Evolutionary conservation across 2,797 vertebrate species (phyloP), one percentile per base, ranked within the genome.

Genomic region (Stomatorhinus walkeri): DNA sequence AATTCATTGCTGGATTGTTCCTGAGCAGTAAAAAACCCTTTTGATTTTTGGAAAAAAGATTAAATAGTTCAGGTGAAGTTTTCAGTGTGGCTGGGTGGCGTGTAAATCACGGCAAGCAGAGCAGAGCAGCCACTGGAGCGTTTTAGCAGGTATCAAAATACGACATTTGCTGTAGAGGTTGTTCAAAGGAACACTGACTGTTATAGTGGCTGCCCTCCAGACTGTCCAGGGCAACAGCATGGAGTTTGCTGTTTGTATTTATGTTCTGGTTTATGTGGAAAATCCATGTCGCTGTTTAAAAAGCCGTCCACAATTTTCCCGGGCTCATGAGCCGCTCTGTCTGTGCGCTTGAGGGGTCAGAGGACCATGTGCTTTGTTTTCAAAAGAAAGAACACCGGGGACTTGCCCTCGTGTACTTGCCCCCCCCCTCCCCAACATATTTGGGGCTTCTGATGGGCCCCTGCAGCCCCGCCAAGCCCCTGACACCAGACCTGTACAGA

Each of bases 101-200:
- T 68, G 61, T 68, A 10, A 64, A 24, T 28, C 61, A 1, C 0
- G 61, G 61, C 61, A 1, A 10, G 10, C 10, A 14, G 61, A 10
- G 10, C 61, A 14, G 10, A 28, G 68, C 81, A 56, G 12, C 12
- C 48, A n/a, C 68, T 46, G 54, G 28, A 8, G 19, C 1, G 72
- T 4, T 79, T 90, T 89, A 56, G 89, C 89, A 92, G 87, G 88
- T 90, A 87, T 40, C 84, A 19, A 52, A 14, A 43, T 85, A 52
- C 76, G 2, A 14, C 16, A 19, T 43, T 89, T 88, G 22, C 91
- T 89, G 83, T 87, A 56, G 40, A 87, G 14, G 32, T 81, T n/a
- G 32, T 88, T 88, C 89, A 40, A 40, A 89, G 88, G 90, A 89
- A 90, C 90, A 91, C 49, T 36, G 72, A 68, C 88, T 89, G 88